Percentiles rank a stretch among this genome's conserved stretches.
phyloP scores from a whole-genome alignment of 2,113 vertebrate genomes.

The Neolamprologus toae region DNA sequence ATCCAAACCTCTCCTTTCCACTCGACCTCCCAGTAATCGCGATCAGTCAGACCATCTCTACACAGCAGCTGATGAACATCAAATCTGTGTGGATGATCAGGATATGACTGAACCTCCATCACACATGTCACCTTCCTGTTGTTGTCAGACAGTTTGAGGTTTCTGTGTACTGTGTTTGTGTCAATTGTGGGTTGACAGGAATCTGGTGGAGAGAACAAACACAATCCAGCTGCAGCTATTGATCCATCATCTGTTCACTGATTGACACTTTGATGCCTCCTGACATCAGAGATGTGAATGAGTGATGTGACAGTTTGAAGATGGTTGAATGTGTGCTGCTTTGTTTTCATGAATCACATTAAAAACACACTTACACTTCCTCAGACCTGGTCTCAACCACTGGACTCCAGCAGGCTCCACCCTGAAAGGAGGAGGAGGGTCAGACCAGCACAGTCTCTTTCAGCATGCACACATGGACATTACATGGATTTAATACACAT shows the following conservation, averaged over 20 bases:
- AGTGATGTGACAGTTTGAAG: neutral
- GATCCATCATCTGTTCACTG: too few species aligned
- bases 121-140: rapidly evolving
- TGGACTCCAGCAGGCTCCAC: neutral
- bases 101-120: rapidly evolving
- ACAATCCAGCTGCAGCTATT: too few species aligned
- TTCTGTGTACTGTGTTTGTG: too few species aligned
- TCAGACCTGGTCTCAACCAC: neutral
- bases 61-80: too few species aligned
- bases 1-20: too few species aligned
- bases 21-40: rapidly evolving
- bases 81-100: rapidly evolving
- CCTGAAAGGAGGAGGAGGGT: neutral
- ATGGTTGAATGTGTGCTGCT: neutral
- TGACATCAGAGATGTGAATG: too few species aligned
- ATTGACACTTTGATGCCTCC: too few species aligned
- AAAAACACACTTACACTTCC: neutral
- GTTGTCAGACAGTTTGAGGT: too few species aligned
- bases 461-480: neutral
- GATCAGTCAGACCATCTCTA: rapidly evolving
- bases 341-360: neutral
- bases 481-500: neutral
- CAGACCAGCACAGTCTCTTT: neutral
- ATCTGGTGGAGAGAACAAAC: too few species aligned
- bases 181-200: too few species aligned